Evolutionary conservation across 2,797 vertebrate genomes (phyloP).

Genomic region (Semotilus atromaculatus): DNA sequence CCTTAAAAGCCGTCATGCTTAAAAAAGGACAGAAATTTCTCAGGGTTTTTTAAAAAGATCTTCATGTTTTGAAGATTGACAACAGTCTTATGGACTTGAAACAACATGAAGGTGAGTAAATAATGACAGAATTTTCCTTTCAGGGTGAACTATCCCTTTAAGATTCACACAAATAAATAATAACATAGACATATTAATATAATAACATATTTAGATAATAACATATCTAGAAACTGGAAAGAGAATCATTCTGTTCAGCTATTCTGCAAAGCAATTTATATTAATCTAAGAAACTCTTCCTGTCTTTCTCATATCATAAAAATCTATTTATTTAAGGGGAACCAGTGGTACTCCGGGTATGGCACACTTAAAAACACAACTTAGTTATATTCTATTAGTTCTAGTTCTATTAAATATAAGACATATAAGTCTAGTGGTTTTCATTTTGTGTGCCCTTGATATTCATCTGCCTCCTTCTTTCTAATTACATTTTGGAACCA

Average conservation of each 20-base stretch:
- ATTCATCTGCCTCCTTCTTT: neutral
- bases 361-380: neutral
- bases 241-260: neutral
- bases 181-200: no score
- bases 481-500: neutral
- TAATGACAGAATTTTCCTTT: neutral
- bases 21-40: neutral
- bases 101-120: neutral
- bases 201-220: neutral
- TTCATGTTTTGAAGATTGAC: neutral
- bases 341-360: neutral
- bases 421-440: neutral
- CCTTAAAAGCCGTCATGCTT: neutral
- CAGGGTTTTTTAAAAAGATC: neutral
- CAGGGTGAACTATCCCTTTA: neutral
- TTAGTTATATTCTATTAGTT: neutral
- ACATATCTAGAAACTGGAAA: neutral
- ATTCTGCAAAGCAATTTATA: neutral
- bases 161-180: neutral
- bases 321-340: neutral
- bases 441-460: neutral
- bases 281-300: neutral
- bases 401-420: neutral
- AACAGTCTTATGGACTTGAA: neutral
- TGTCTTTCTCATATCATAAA: neutral